Evolutionary conservation across 2,797 vertebrate species (phyloP), one percentile per base, ranked within the genome.

Genomic region (Anolis apletophallus): DNA sequence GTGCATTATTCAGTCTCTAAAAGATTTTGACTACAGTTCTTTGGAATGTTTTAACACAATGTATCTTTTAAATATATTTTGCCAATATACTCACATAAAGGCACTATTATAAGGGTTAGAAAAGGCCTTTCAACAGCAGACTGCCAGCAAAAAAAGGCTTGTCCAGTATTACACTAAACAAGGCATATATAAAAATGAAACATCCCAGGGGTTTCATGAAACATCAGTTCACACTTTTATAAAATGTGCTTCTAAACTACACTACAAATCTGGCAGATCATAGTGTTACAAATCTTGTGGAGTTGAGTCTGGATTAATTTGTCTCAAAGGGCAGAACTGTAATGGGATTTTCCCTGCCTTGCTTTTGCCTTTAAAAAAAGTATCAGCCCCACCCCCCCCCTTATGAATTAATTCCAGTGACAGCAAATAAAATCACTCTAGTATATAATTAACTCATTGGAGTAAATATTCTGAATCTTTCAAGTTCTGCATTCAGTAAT

Each of bases 51-150:
- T 93, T 64, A 5, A 93, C 67, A 91, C 91, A 93, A 91, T 93
- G 92, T 82, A 89, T 91, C 90, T 93, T 92, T 91, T 89, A 89
- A 8, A 94, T 93, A 90, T 92, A 92, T 91, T 95, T 94, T 93
- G 91, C 91, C 88, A 92, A 90, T 90, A 93, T 82, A 55, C 23
- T 84, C 76, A 84, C 90, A 92, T 77, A 92, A 89, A 93, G 83
- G 92, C 91, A 81, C 77, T 81, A 36, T 92, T 91, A 80, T 85
- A 89, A 79, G 81, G 36, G 74, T 86, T 90, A 92, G 94, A 94
- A 93, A 88, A 88, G 82, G 68, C 80, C 92, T 91, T 90, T 93
- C 92, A 91, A 67, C 93, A 75, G 87, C 84, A 88, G 84, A 72
- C 69, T 26, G 64, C 36, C 71, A 4, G 67, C 57, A 92, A 87